Evolutionary conservation across 2,797 vertebrate species (phyloP).

Genomic region (Varecia variegata): DNA sequence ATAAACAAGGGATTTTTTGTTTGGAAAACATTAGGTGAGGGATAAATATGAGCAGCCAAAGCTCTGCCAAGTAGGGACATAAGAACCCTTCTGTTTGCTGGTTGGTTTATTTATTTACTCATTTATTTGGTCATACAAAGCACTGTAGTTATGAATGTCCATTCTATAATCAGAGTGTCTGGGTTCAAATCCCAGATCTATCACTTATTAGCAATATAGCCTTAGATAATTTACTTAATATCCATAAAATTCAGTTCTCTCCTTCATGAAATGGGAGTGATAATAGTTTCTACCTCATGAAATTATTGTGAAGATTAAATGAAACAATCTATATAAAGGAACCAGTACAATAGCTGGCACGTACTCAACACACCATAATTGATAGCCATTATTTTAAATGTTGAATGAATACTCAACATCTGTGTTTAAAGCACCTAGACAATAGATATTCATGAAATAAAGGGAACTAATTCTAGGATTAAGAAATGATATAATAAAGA

Average conservation of each 20-base stretch:
- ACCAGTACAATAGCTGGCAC: neutral
- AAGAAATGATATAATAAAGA: neutral
- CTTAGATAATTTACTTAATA: neutral
- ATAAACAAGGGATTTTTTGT: neutral
- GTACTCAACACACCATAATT: neutral
- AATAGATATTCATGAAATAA: neutral
- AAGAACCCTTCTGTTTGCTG: neutral
- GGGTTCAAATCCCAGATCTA: neutral
- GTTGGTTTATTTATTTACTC: neutral
- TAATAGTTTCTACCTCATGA: neutral
- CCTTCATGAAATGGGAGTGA: neutral
- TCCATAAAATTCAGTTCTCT: neutral
- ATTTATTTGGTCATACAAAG: neutral
- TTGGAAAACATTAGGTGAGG: neutral
- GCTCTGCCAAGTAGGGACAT: neutral
- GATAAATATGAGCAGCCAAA: neutral
- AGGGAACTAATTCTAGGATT: neutral
- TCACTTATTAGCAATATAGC: neutral
- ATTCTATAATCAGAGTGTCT: slow-evolving; percentile 19
- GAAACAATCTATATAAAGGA: neutral
- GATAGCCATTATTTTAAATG: neutral
- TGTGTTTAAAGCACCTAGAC: neutral
- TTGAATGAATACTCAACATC: neutral
- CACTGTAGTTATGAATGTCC: neutral
- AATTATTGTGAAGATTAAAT: slow-evolving; percentile 44